These are phyloP conservation scores for Lymantria monacha DNA, from an alignment of 2,888 invertebrate species.

Conservation along the genomic window DNA sequence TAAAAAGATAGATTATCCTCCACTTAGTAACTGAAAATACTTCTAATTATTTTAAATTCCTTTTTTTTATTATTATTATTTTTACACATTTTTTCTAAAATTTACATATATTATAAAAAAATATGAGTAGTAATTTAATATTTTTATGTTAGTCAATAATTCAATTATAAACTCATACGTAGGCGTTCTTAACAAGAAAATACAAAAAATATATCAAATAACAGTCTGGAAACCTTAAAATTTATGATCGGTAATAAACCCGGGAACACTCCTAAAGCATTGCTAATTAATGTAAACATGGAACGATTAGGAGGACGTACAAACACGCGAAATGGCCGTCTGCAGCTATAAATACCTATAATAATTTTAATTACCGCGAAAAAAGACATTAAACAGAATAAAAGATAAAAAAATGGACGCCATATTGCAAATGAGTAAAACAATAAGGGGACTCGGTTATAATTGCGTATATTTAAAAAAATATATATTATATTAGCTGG, in stretches of 20 bases:
- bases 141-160: too few relatives aligned
- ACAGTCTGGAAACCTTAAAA: constrained; percentile 52
- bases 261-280: constrained; percentile 74
- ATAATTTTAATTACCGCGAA: constrained; percentile 77
- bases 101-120: too few relatives aligned
- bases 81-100: too few relatives aligned
- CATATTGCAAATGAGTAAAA: constrained; percentile 74
- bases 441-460: constrained; percentile 35
- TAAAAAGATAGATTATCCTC: too few relatives aligned
- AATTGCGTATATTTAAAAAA: constrained; percentile 52
- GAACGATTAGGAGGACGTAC: constrained; percentile 74
- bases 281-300: constrained; percentile 80
- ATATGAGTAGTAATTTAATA: too few relatives aligned
- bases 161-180: neutral
- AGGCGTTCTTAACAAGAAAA: neutral
- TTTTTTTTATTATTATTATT: too few relatives aligned
- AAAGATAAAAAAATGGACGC: constrained; percentile 67
- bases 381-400: constrained; percentile 74
- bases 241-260: constrained; percentile 76
- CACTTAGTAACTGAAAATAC: too few relatives aligned
- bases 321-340: constrained; percentile 73
- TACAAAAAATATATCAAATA: constrained; percentile 23
- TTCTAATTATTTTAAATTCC: too few relatives aligned
- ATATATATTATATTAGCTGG: constrained; percentile 53
- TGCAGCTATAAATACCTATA: constrained; percentile 77